A percentile compares a stretch with the other conserved stretches of the same genome.
These are phyloP conservation scores for Nerophis ophidion DNA, from an alignment of 2,113 vertebrate genomes.

Conservation along the genomic window DNA sequence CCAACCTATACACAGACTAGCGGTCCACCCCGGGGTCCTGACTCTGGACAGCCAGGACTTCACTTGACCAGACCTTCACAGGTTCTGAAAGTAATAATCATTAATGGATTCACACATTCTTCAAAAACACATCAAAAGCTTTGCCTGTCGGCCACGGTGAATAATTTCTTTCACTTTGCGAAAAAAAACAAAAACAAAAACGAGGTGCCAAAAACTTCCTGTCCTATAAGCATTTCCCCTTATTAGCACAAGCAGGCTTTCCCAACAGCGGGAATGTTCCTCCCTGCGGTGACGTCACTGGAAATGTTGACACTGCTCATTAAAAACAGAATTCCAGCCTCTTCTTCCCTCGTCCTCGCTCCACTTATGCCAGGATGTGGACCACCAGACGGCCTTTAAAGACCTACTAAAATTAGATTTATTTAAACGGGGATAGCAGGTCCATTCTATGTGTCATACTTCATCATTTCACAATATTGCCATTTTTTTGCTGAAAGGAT, in stretches of 20 bases:
- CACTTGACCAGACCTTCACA: too few relatives aligned
- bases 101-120: too few relatives aligned
- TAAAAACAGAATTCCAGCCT: constrained; percentile 27
- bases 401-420: too few relatives aligned
- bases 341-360: constrained; percentile 21
- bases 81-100: too few relatives aligned
- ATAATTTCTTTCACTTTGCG: background rate
- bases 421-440: too few relatives aligned
- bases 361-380: background rate
- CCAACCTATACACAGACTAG: too few relatives aligned
- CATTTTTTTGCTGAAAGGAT: too few relatives aligned
- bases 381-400: background rate
- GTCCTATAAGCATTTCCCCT: constrained; percentile 38
- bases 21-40: too few relatives aligned
- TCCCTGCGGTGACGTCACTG: constrained; percentile 45
- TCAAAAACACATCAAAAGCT: background rate
- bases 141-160: background rate
- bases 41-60: too few relatives aligned
- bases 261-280: constrained; percentile 45
- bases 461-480: too few relatives aligned
- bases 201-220: constrained; percentile 8
- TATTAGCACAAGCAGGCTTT: constrained; percentile 30
- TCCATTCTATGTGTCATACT: too few relatives aligned
- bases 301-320: constrained; percentile 58
- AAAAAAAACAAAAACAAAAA: background rate